Base-by-base conservation (phyloP, 2,797 vertebrate species). In the Pogonophryne albipinna region DNA sequence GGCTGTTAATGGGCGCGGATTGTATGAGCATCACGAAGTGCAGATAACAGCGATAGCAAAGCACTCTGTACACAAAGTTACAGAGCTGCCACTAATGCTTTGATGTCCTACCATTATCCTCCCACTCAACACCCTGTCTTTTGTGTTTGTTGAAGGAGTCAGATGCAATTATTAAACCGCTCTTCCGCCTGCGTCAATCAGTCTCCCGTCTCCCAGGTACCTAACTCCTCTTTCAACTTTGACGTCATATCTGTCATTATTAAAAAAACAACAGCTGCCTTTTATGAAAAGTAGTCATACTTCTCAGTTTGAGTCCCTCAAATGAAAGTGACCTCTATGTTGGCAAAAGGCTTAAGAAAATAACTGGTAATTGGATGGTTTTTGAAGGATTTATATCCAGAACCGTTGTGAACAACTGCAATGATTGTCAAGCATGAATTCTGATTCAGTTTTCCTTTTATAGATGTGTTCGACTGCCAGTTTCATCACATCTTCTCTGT, bases 21-120 rank as follows among this genome's bases (percentile, higher is more conserved):
- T 86, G 73, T 80, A 63, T 62, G 78, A 87, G 61, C 12, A 23
- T 62, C 79, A 76, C 15, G 6, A 59, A 17, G 3, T 41, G 15
- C 49, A 34, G 62, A 80, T 79, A 82, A 79, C 41, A 75, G 59
- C 38, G 57, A 66, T 75, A 42, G 83, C 73, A 68, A 66, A 82
- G 64, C 59, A 13, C 65, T 59, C 59, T 77, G 77, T 67, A 67
- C 58, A 76, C 23, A 71, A 63, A 68, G 81, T 80, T 74, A 57
- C 76, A 75, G 53, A 71, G 52, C 70, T 63, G 58, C 76, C 70
- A 52, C 73, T 78, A 84, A 87, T 77, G 77, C 89, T 88, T 76
- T 82, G 76, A 89, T 86, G 85, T 85, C 60, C 59, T 56, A 17
- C 84, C 31, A 87, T 92, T 89, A 85, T 91, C 75, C 74, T 84